Evolutionary conservation across 1,140 invertebrate species (phyloP).

Genomic region (Anadara kagoshimensis): DNA sequence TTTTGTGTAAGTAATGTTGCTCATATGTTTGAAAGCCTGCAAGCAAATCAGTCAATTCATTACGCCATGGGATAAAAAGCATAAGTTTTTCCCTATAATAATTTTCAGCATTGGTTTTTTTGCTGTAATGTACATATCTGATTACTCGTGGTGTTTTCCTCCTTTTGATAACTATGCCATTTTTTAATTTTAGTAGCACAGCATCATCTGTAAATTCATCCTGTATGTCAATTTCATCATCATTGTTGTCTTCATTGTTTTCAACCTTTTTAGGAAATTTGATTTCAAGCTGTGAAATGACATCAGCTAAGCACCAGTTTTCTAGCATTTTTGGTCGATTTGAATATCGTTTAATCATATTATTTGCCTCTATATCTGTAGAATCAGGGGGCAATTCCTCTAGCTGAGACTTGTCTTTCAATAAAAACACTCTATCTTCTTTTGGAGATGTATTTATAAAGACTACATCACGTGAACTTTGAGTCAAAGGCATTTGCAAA

Average conservation of each 20-base stretch:
- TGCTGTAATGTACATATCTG: constrained; percentile 27
- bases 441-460: constrained; percentile 41
- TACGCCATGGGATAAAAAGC: constrained; percentile 37
- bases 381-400: constrained; percentile 20
- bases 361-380: constrained; percentile 37
- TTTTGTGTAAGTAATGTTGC: background rate
- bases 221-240: constrained; percentile 23
- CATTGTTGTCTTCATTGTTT: constrained; percentile 20
- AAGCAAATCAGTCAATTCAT: constrained; percentile 23
- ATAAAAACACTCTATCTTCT: constrained; percentile 31
- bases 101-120: constrained; percentile 31
- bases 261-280: constrained; percentile 22
- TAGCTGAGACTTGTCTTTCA: constrained; percentile 28
- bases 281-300: constrained; percentile 33
- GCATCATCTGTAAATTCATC: background rate
- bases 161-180: constrained; percentile 37
- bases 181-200: constrained; percentile 13
- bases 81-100: constrained; percentile 30
- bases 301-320: constrained; percentile 37
- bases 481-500: constrained; percentile 32
- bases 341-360: constrained; percentile 32
- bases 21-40: constrained; percentile 5
- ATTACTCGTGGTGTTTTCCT: constrained; percentile 32
- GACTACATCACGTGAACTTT: constrained; percentile 17
- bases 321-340: constrained; percentile 28